Conservation (phyloP, 2,888 invertebrate species). For the Sarcophaga variegata region DNA sequence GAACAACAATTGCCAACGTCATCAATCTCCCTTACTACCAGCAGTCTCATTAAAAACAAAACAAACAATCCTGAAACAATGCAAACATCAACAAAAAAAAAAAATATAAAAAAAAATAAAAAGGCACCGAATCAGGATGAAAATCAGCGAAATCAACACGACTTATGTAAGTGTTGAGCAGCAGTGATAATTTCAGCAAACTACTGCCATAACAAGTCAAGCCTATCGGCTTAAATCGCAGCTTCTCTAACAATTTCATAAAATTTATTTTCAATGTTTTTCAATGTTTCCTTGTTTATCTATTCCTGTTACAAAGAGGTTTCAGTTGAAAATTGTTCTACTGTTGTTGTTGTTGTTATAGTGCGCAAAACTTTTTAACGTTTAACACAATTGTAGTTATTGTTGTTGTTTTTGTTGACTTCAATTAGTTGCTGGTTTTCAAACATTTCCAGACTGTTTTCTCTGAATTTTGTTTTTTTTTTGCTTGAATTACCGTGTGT, state of each 20-base stretch:
- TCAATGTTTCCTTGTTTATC: conserved; percentile 3
- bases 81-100: conserved; percentile 9
- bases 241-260: conserved; percentile 40
- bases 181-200: conserved; percentile 16
- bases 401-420: conserved; percentile 25
- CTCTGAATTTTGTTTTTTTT: conserved; percentile 4
- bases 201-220: not conserved
- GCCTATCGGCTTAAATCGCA: conserved; percentile 54
- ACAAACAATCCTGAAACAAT: conserved; percentile 49
- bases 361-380: not conserved
- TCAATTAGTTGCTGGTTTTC: conserved; percentile 56
- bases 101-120: not conserved
- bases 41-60: conserved; percentile 16
- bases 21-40: not conserved
- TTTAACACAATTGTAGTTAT: conserved; percentile 9
- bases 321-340: too few relatives aligned
- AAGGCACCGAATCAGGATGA: conserved; percentile 33
- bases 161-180: conserved; percentile 36
- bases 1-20: conserved; percentile 27
- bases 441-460: conserved; percentile 18
- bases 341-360: not conserved
- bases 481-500: conserved; percentile 26
- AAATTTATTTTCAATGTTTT: conserved; percentile 14
- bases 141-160: conserved; percentile 63
- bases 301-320: not conserved